A percentile compares a stretch with the other conserved stretches of the same genome.
Conservation (phyloP, 1,140 invertebrate genomes). For the Hyles vespertilio region DNA sequence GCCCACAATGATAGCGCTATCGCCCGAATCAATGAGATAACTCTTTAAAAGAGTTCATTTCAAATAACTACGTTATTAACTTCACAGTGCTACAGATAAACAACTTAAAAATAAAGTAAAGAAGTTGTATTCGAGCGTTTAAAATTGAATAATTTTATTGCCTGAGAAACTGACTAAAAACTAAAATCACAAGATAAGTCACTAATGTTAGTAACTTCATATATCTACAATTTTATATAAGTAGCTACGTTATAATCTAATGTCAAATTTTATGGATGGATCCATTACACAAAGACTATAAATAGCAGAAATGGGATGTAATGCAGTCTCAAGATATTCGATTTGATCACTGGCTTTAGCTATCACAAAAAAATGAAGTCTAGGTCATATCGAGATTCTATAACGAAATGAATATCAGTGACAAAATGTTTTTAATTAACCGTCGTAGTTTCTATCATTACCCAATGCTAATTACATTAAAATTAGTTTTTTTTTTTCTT, state of each 20-base stretch:
- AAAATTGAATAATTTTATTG: too few relatives aligned
- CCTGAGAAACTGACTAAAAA: background rate
- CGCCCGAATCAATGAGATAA: too few relatives aligned
- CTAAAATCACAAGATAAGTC: slow-evolving; percentile 26
- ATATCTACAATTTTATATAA: slow-evolving; percentile 21
- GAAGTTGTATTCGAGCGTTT: too few relatives aligned
- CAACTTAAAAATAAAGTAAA: too few relatives aligned
- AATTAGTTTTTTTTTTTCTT: slow-evolving; percentile 40
- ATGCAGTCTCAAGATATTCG: slow-evolving; percentile 37
- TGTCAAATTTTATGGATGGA: slow-evolving; percentile 54
- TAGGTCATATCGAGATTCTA: slow-evolving; percentile 34
- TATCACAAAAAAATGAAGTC: slow-evolving; percentile 43
- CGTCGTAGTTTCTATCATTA: slow-evolving; percentile 9
- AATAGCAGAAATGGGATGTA: slow-evolving; percentile 43
- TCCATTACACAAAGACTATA: slow-evolving; percentile 44
- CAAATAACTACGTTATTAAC: too few relatives aligned
- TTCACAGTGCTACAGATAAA: too few relatives aligned
- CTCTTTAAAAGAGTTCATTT: too few relatives aligned
- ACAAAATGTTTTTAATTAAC: slow-evolving; percentile 3
- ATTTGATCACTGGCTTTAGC: slow-evolving; percentile 47
- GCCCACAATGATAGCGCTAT: too few relatives aligned
- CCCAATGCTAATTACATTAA: slow-evolving; percentile 15
- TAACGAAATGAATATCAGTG: slow-evolving; percentile 15
- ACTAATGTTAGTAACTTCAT: slow-evolving; percentile 26
- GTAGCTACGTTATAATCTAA: slow-evolving; percentile 33